These are phyloP conservation scores for Bufo bufo DNA, from an alignment of 2,113 vertebrate genomes.

Conservation along the genomic window DNA sequence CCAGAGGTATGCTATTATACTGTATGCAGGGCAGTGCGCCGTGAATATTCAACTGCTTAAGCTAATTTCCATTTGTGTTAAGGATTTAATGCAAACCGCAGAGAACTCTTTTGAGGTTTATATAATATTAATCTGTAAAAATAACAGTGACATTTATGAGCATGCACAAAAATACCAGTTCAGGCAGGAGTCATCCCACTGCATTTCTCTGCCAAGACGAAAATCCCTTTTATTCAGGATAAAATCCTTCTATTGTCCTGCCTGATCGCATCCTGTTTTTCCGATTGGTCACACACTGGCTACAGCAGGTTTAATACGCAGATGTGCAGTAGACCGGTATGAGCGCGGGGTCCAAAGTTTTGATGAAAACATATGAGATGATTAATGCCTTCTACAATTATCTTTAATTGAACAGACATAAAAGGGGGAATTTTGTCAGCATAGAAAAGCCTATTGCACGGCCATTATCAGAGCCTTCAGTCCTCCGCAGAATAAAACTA, in stretches of 20 bases:
- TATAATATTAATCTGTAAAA: conserved; percentile 27
- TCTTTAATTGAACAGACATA: conserved; percentile 71
- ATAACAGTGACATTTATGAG: conserved; percentile 39
- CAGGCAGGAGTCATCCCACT: conserved; percentile 60
- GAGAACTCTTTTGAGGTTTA: neutral
- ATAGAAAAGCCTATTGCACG: conserved; percentile 65
- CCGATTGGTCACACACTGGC: conserved; percentile 61
- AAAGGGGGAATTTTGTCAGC: conserved; percentile 65
- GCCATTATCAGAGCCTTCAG: conserved; percentile 65
- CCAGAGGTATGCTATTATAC: neutral
- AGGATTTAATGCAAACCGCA: neutral
- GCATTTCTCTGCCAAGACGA: conserved; percentile 62
- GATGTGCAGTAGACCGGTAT: conserved; percentile 61
- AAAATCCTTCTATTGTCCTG: conserved; percentile 69
- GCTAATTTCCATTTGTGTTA: neutral
- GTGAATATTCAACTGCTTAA: neutral
- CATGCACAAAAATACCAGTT: conserved; percentile 63
- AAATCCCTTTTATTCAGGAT: conserved; percentile 65
- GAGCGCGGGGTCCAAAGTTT: conserved; percentile 66
- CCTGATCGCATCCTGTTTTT: conserved; percentile 67
- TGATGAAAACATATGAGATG: conserved; percentile 65
- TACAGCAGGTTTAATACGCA: conserved; percentile 64
- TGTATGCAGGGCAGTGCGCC: neutral
- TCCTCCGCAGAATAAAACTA: conserved; percentile 54
- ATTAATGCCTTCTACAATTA: conserved; percentile 71